Percentiles rank a stretch among this genome's conserved stretches.
phyloP scores from a whole-genome alignment of 2,888 invertebrate genomes.

The Oxycera nigricornis region DNA sequence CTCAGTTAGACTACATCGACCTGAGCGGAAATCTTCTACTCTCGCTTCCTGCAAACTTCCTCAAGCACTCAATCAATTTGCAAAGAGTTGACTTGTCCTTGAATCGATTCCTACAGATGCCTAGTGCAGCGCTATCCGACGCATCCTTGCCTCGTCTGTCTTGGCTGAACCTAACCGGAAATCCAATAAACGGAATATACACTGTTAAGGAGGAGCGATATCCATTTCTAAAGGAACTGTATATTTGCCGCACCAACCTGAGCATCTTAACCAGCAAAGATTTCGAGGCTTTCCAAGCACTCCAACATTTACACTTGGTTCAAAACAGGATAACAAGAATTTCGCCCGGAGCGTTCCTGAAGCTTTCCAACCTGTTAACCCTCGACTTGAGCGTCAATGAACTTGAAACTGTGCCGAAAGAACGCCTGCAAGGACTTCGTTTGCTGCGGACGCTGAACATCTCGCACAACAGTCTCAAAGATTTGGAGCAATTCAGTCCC shows the following conservation, averaged over 20 bases:
- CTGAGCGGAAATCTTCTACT: conserved; percentile 78
- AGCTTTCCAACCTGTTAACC: conserved; percentile 75
- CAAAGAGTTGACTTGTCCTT: conserved; percentile 79
- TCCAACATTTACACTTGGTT: conserved; percentile 76
- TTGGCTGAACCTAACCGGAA: conserved; percentile 83
- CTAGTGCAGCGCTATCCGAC: conserved; percentile 75
- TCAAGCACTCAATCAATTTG: conserved; percentile 74
- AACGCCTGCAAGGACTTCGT: conserved; percentile 80
- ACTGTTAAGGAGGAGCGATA: conserved; percentile 74
- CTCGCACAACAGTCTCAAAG: conserved; percentile 82
- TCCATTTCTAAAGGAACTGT: conserved; percentile 81
- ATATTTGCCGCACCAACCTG: conserved; percentile 80
- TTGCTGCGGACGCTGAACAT: conserved; percentile 79
- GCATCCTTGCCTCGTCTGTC: conserved; percentile 75
- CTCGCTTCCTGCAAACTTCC: conserved; percentile 81
- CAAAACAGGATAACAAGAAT: conserved; percentile 79
- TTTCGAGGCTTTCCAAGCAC: conserved; percentile 81
- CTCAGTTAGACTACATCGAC: conserved; percentile 76
- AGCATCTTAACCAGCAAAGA: conserved; percentile 84
- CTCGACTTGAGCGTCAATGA: conserved; percentile 85
- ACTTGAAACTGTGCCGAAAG: conserved; percentile 82
- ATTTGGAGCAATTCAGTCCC: conserved; percentile 79
- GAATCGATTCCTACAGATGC: conserved; percentile 82
- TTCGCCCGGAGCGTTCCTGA: conserved; percentile 84
- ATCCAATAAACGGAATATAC: conserved; percentile 78